Conservation (phyloP, 1,140 invertebrate genomes). For the Hirudo medicinalis region DNA sequence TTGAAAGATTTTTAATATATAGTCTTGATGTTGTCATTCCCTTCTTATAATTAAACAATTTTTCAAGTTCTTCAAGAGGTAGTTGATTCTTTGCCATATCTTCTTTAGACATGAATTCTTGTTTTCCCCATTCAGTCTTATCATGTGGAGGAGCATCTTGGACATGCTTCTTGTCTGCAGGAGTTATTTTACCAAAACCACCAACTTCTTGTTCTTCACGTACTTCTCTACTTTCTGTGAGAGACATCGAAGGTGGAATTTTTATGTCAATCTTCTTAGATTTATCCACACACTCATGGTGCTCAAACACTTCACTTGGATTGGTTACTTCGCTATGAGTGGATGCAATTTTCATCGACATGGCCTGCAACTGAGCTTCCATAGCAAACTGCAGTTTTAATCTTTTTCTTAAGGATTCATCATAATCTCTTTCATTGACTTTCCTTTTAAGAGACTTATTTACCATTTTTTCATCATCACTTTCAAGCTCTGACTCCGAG, state of each 20-base stretch:
- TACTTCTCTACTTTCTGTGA: slow-evolving; percentile 28
- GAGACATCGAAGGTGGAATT: slow-evolving; percentile 21
- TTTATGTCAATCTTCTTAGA: slow-evolving; percentile 53
- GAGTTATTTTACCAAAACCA: slow-evolving; percentile 27
- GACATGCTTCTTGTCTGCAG: slow-evolving; percentile 31
- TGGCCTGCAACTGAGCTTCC: slow-evolving; percentile 13
- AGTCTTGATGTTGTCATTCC: slow-evolving; percentile 63
- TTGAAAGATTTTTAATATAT: slow-evolving; percentile 83
- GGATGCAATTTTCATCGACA: slow-evolving; percentile 8
- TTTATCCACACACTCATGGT: slow-evolving; percentile 13
- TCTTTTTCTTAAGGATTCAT: slow-evolving; percentile 5
- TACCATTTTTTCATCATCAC: slow-evolving; percentile 46
- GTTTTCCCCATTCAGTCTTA: slow-evolving; percentile 24
- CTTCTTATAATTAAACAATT: slow-evolving; percentile 67
- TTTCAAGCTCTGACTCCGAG: slow-evolving; percentile 68
- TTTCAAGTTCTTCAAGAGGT: slow-evolving; percentile 56
- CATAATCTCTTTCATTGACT: neutral
- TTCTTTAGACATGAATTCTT: slow-evolving; percentile 44
- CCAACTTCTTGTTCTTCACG: slow-evolving; percentile 22
- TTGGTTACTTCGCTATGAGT: slow-evolving; percentile 28
- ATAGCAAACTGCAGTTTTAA: slow-evolving; percentile 13
- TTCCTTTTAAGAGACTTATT: slow-evolving; percentile 4
- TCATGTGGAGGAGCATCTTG: slow-evolving; percentile 31
- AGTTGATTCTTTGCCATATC: slow-evolving; percentile 53
- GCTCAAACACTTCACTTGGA: slow-evolving; percentile 32